Conservation (phyloP, 2,113 vertebrate species). For the Erythrolamprus reginae region DNA sequence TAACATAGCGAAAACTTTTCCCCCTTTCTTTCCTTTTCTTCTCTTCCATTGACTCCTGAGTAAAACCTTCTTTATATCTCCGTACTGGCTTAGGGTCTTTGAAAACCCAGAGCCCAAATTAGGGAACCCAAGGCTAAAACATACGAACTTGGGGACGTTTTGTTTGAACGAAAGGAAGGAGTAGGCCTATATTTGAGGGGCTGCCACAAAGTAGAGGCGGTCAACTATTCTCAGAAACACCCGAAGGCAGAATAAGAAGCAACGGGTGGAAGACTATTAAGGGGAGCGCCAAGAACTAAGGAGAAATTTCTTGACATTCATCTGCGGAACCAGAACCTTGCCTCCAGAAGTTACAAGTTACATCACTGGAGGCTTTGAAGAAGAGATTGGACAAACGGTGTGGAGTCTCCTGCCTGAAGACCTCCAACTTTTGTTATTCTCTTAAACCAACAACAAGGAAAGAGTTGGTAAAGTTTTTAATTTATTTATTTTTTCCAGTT, state of each 20-base stretch:
- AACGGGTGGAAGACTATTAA: background rate
- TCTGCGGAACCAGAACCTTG: accelerated
- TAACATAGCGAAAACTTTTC: no score
- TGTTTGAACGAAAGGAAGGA: background rate
- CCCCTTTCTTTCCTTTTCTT: no score
- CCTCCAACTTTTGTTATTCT: background rate
- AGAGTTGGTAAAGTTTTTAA: background rate
- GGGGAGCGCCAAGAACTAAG: background rate
- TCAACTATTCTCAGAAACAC: background rate
- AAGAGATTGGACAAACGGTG: background rate
- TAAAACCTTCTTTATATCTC: no score
- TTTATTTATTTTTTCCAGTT: no score
- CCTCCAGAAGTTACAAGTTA: background rate
- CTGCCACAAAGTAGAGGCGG: background rate
- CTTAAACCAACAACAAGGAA: background rate
- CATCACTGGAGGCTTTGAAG: background rate
- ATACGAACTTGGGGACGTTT: background rate
- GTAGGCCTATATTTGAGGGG: background rate
- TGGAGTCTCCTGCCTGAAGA: background rate
- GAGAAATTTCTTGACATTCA: background rate
- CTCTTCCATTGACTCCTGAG: no score
- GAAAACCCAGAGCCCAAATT: background rate
- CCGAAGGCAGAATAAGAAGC: background rate
- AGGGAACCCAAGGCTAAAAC: background rate
- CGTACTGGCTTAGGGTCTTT: no score